Evolutionary conservation across 2,888 invertebrate species (phyloP).

Genomic region (Mantis religiosa): DNA sequence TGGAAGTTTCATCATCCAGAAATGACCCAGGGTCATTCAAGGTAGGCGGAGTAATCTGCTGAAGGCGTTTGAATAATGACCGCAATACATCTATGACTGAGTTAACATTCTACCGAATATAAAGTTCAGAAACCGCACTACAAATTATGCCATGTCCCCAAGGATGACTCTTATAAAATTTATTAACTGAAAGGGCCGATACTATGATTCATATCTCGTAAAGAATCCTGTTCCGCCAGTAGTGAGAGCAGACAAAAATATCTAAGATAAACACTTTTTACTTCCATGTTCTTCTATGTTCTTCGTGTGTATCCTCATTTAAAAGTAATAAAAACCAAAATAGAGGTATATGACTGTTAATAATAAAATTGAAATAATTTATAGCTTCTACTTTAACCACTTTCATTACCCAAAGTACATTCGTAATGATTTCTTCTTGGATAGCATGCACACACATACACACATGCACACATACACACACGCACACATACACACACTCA

Average conservation of each 20-base stretch:
- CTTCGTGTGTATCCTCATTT: no score
- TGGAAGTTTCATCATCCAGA: not conserved
- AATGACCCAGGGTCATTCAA: not conserved
- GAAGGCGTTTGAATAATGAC: not conserved
- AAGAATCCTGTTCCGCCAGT: not conserved
- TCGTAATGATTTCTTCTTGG: no score
- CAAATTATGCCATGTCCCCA: not conserved
- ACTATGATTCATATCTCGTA: not conserved
- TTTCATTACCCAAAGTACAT: no score
- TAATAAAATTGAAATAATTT: no score
- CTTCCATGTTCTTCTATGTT: no score
- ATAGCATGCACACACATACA: no score
- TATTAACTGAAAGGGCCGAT: not conserved
- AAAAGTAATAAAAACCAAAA: no score
- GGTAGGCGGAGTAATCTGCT: not conserved
- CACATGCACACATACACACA: no score
- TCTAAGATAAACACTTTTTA: no score
- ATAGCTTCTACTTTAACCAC: no score
- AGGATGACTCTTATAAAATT: not conserved
- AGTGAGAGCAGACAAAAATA: not conserved
- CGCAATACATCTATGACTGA: not conserved
- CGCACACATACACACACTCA: no score
- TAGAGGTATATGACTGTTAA: no score
- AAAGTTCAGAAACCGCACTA: not conserved
- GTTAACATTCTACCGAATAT: not conserved